Percentiles rank a stretch among this genome's conserved stretches.
These are phyloP conservation scores for Platysternon megacephalum DNA, from an alignment of 2,113 vertebrate genomes.

Conservation along the genomic window DNA sequence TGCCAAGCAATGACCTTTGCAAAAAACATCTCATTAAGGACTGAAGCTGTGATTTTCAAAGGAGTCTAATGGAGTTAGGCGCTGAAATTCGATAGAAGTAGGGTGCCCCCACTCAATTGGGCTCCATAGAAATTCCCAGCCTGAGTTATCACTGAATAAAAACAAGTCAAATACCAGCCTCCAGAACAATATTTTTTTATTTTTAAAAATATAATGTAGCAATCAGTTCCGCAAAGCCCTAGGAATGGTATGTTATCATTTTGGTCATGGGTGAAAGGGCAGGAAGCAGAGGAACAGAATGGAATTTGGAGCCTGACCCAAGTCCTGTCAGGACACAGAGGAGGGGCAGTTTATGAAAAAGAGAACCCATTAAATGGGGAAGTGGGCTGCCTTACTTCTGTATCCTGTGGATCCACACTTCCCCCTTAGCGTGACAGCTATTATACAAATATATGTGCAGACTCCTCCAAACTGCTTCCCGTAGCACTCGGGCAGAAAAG, in stretches of 20 bases:
- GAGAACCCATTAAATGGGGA: conserved; percentile 69
- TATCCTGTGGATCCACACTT: conserved; percentile 73
- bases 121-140: conserved; percentile 24
- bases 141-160: neutral
- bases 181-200: conserved; percentile 53
- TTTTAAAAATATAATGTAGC: conserved; percentile 28
- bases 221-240: neutral
- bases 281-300: conserved; percentile 75
- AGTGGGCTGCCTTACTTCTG: conserved; percentile 55
- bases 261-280: conserved; percentile 71
- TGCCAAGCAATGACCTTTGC: conserved; percentile 5
- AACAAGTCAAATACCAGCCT: neutral
- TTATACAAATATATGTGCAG: conserved; percentile 52
- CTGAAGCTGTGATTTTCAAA: neutral
- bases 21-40: conserved; percentile 25
- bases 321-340: conserved; percentile 62
- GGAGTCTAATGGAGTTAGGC: neutral
- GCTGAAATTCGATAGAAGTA: neutral
- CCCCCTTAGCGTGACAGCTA: conserved; percentile 54
- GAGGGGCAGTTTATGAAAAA: conserved; percentile 30
- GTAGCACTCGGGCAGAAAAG: neutral
- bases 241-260: neutral
- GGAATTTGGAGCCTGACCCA: conserved; percentile 61
- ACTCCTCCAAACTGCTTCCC: conserved; percentile 59
- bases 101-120: neutral